Conservation (phyloP, 2,797 vertebrate genomes). For the Parauchenoglanis punctatus region DNA sequence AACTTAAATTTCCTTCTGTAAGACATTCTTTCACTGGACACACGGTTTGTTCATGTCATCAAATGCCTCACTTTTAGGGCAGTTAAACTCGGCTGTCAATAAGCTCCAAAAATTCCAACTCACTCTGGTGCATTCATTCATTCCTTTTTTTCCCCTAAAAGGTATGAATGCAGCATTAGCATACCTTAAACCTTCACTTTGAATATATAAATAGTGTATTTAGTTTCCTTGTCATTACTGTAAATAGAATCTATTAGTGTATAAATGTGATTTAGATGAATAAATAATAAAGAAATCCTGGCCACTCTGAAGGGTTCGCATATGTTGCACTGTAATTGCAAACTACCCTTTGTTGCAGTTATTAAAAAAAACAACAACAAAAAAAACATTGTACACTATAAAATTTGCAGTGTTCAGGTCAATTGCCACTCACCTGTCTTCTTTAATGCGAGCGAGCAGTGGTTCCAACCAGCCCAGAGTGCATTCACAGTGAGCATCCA, state of each 20-base stretch:
- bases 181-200: not conserved
- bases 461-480: constrained; percentile 94
- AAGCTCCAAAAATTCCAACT: not conserved
- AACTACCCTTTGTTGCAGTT: not conserved
- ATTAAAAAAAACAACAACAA: not conserved
- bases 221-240: not conserved
- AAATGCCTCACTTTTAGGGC: not conserved
- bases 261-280: not conserved
- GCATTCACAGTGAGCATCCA: constrained; percentile 98
- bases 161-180: not conserved
- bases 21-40: not conserved
- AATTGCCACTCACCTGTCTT: constrained; percentile 83
- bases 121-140: not conserved
- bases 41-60: not conserved
- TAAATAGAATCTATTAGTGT: not conserved
- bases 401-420: not conserved
- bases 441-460: constrained; percentile 88
- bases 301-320: not conserved
- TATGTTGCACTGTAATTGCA: not conserved
- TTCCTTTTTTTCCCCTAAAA: not conserved
- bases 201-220: not conserved
- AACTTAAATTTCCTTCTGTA: not conserved
- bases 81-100: not conserved
- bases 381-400: not conserved
- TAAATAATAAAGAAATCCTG: not conserved